These are phyloP conservation scores for Coptotermes formosanus DNA, from an alignment of 1,140 invertebrate species.

Conservation along the genomic window DNA sequence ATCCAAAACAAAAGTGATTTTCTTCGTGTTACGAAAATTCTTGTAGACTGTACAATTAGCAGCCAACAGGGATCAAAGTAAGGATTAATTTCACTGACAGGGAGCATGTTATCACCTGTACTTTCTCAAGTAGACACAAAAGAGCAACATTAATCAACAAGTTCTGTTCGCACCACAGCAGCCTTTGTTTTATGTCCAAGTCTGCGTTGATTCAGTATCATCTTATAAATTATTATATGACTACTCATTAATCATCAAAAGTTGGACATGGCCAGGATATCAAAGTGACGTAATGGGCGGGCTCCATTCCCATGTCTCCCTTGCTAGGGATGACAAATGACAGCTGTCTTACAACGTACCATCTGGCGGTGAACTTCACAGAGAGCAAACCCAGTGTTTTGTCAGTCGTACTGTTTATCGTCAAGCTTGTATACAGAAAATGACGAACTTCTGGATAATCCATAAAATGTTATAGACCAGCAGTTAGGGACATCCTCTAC, in stretches of 20 bases:
- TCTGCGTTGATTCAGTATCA: not conserved
- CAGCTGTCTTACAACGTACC: not conserved
- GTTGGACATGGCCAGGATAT: not conserved
- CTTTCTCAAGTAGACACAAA: not conserved
- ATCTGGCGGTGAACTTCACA: not conserved
- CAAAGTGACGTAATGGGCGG: slow-evolving; percentile 5
- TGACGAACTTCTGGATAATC: too few species aligned
- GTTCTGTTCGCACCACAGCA: not conserved
- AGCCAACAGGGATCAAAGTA: not conserved
- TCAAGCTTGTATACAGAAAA: too few species aligned
- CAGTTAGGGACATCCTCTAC: too few species aligned
- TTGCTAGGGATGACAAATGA: not conserved
- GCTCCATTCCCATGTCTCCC: not conserved
- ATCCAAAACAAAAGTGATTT: too few species aligned
- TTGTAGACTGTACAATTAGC: too few species aligned
- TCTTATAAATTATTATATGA: not conserved
- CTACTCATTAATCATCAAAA: slow-evolving; percentile 9
- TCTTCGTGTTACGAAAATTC: too few species aligned
- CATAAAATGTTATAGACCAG: too few species aligned
- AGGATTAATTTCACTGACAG: not conserved
- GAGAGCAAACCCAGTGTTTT: not conserved
- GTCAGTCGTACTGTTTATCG: too few species aligned
- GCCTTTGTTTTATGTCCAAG: not conserved
- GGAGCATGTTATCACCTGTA: not conserved
- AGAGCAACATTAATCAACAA: not conserved